phyloP scores from a whole-genome alignment of 2,888 invertebrate species.

The Thumatha senex region DNA sequence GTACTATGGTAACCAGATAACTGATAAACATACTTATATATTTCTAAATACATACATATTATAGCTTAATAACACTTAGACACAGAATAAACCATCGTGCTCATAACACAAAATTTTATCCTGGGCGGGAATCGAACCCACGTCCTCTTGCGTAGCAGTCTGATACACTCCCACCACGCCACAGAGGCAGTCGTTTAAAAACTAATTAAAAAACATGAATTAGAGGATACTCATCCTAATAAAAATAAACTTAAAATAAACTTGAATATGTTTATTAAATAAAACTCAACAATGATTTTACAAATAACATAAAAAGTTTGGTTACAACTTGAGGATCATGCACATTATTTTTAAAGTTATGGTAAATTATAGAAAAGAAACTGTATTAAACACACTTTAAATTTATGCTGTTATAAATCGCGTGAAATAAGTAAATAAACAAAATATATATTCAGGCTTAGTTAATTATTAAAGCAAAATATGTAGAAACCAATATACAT shows the following conservation, averaged over 20 bases:
- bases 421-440: constrained; percentile 17
- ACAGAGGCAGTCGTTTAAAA: too few relatives aligned
- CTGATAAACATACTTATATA: too few relatives aligned
- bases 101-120: too few relatives aligned
- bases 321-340: constrained; percentile 58
- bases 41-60: too few relatives aligned
- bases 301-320: constrained; percentile 63
- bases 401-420: constrained; percentile 29
- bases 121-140: too few relatives aligned
- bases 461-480: constrained; percentile 34
- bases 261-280: constrained; percentile 69
- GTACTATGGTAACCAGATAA: too few relatives aligned
- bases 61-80: too few relatives aligned
- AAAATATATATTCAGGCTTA: constrained; percentile 22
- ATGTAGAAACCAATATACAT: constrained; percentile 58
- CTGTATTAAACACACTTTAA: constrained; percentile 43
- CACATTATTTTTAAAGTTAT: constrained; percentile 32
- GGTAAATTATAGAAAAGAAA: constrained; percentile 42
- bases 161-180: too few relatives aligned
- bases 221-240: neutral
- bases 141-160: too few relatives aligned
- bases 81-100: too few relatives aligned
- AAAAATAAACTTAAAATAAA: constrained; percentile 32
- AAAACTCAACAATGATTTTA: constrained; percentile 80
- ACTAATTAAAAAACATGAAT: too few relatives aligned